Evolutionary conservation across 1,140 invertebrate genomes (phyloP), one percentile per base, ranked within the genome.

Genomic region (Brachystomella parvula): DNA sequence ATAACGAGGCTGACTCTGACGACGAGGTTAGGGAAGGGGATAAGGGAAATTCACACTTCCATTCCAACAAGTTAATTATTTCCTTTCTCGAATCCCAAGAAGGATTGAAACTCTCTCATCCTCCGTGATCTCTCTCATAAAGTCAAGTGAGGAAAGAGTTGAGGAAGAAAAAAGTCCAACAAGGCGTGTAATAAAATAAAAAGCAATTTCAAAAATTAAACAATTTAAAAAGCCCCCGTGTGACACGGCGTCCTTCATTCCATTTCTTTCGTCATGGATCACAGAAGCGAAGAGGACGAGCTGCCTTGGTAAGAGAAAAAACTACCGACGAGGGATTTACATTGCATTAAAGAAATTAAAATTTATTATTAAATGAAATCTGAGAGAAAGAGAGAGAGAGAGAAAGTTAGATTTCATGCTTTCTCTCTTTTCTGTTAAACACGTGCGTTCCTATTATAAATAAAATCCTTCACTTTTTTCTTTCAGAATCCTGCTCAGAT

Each of bases 401-500:
- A n/a, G n/a, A n/a, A n/a, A n/a, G n/a, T n/a, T n/a, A n/a, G n/a
- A n/a, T n/a, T n/a, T n/a, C n/a, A n/a, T n/a, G n/a, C n/a, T n/a
- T n/a, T n/a, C n/a, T n/a, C 44, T 47, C 21, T 47, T 15, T 47
- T 15, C 44, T 47, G 44, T 15, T 15, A 21, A 47, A 47, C 44
- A 21, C 44, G 21, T 21, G 15, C 44, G 44, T 47, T 47, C 44
- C 15, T 47, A 15, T 47, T 47, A 15, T 15, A 15, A 47, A 15
- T 47, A 47, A 15, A 47, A 47, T 47, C 21, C 44, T 15, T 47
- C 44, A 21, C 44, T 47, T 66, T 74, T 72, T 59, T 62, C 66
- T 79, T 79, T 64, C 78, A 87, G 84, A 90, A 88, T 77, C 87
- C 87, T 64, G 81, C 80, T 21, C 86, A 85, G 72, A 77, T 89